phyloP scores from a whole-genome alignment of 92 coral and sea anemone genomes.

The Palythoa grandis region DNA sequence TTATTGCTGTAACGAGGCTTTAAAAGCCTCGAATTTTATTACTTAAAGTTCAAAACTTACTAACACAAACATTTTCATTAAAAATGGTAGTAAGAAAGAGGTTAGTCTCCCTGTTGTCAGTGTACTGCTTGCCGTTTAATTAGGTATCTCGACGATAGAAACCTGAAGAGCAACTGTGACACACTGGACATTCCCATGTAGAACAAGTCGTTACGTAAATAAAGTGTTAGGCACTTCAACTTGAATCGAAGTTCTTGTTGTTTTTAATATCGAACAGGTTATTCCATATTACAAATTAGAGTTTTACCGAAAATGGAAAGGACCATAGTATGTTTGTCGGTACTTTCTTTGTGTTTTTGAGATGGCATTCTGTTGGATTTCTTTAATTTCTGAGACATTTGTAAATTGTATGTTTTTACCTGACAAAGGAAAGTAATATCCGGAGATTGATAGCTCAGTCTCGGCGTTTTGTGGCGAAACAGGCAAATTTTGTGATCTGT shows the following conservation, averaged over 20 bases:
- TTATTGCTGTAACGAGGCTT: conserved; percentile 11
- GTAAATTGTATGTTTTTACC: no score
- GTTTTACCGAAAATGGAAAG: no score
- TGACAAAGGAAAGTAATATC: no score
- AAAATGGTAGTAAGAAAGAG: not conserved
- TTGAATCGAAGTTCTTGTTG: not conserved
- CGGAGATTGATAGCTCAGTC: no score
- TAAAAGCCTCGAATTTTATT: conserved; percentile 23
- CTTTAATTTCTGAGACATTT: no score
- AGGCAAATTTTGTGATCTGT: no score
- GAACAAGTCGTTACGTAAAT: conserved; percentile 2
- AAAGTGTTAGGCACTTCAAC: conserved; percentile 35
- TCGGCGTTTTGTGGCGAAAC: no score
- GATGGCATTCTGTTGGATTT: no score
- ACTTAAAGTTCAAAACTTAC: conserved; percentile 10
- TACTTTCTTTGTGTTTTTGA: no score
- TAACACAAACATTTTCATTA: not conserved
- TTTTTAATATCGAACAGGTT: not conserved
- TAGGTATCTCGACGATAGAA: not conserved
- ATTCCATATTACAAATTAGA: no score
- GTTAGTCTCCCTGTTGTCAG: not conserved
- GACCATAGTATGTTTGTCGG: no score
- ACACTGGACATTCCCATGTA: conserved; percentile 24
- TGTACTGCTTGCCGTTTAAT: conserved; percentile 23
- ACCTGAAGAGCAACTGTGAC: not conserved